Base-by-base conservation (phyloP, 1,140 invertebrate species). In the Sitobion miscanthi region DNA sequence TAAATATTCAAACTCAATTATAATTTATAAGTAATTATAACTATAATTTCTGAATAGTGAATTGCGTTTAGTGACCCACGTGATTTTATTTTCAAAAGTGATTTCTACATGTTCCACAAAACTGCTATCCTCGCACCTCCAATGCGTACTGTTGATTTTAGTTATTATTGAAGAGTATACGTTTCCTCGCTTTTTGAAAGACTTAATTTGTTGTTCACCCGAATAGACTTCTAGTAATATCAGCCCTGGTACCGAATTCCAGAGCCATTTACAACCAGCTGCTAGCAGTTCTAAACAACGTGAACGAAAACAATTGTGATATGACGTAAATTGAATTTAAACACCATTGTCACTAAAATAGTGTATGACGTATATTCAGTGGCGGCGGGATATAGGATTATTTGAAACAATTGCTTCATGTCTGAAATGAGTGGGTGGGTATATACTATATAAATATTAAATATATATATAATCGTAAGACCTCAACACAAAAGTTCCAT, bases 101-200 rank as follows among this genome's bases (percentile, higher is more conserved):
- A 93, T 49, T 86, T 93, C 91, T 49, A 93, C 77, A 25, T 93
- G 91, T 86, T 93, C 91, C 14, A 93, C 82, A 20, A 93, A 93
- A 83, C 47, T 54, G 35, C 0, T 54, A 3, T 57, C 38, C 23
- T 93, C 47, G 23, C 91, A 93, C 23, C n/a, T 93, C 91, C 91
- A 93, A 30, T 93, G 35, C 0, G 91, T 93, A 45, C 35, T 42
- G 23, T 93, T 93, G n/a, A 23, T 25, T 54, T 93, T 83, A 30
- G 90, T 38, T 35, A 52, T 49, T 17, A 57, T 7, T 38, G 90
- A 52, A 30, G 49, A 93, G 3, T 42, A 86, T n/a, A 21, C 1
- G 9, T 54, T 86, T 17, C 7, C 49, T 17, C 21, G 82, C 30
- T 86, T 85, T 52, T 85, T 85, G 23, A 38, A 93, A n/a, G 91